These are phyloP conservation scores for Dicentrarchus labrax DNA, from an alignment of 2,113 vertebrate genomes.

Conservation along the genomic window DNA sequence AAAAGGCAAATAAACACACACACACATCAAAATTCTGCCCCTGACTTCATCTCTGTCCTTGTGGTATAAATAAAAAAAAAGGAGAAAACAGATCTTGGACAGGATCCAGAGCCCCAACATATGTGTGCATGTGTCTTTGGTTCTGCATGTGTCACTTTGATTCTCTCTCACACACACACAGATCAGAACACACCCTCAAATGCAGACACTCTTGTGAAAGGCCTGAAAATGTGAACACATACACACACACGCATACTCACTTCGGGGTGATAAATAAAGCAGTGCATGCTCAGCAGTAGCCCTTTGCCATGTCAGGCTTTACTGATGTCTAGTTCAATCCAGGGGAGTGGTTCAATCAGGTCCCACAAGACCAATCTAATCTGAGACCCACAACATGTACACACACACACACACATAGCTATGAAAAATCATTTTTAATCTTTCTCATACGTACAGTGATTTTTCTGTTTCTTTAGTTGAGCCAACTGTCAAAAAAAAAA, in stretches of 20 bases:
- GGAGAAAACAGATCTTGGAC: constrained; percentile 48
- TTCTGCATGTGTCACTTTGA: neutral
- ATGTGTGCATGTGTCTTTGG: neutral
- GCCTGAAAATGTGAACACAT: constrained; percentile 20
- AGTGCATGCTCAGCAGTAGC: constrained; percentile 75
- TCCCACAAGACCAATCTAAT: constrained; percentile 65
- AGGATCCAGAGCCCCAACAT: constrained; percentile 32
- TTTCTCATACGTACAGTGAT: neutral
- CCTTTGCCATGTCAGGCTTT: constrained; percentile 76
- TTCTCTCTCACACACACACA: neutral
- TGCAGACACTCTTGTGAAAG: constrained; percentile 5
- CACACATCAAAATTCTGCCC: constrained; percentile 61
- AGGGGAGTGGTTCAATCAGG: constrained; percentile 69
- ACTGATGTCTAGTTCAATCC: constrained; percentile 71
- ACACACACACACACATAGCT: constrained; percentile 13
- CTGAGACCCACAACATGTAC: constrained; percentile 34
- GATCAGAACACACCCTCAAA: neutral
- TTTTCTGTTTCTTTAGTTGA: neutral
- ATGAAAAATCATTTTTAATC: neutral
- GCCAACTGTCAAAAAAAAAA: neutral
- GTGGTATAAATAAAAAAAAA: constrained; percentile 66
- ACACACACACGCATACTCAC: constrained; percentile 25
- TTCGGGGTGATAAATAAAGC: constrained; percentile 73
- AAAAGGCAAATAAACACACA: constrained; percentile 47
- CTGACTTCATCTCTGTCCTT: constrained; percentile 63